Percentiles rank a stretch among this genome's conserved stretches.
Conservation (phyloP, 23 tunicate species). For the Trididemnum nubilum region DNA sequence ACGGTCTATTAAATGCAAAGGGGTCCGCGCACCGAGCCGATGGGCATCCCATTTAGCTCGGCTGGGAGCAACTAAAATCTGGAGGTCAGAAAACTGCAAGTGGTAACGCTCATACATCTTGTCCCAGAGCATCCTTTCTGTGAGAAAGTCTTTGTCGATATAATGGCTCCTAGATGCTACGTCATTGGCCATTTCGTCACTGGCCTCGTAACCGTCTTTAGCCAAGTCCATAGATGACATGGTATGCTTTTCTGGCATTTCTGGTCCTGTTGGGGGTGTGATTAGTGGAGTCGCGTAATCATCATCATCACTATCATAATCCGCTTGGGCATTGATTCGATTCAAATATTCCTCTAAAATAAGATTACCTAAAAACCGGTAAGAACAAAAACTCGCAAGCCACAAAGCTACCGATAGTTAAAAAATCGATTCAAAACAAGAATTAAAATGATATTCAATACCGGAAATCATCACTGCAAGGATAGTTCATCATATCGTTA, state of each 20-base stretch:
- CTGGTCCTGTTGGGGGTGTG: constrained; percentile 64
- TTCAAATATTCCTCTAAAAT: background rate
- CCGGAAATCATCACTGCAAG: too few species aligned
- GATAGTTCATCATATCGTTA: too few species aligned
- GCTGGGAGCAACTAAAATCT: constrained; percentile 64
- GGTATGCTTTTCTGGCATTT: background rate
- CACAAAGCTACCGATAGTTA: too few species aligned
- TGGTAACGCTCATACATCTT: constrained; percentile 93
- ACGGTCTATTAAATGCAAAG: constrained; percentile 62
- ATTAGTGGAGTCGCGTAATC: constrained; percentile 72
- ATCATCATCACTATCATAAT: constrained; percentile 47
- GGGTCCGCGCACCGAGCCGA: constrained; percentile 40
- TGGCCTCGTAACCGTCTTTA: background rate
- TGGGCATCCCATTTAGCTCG: constrained; percentile 33
- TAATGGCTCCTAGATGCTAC: background rate
- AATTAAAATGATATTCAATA: too few species aligned
- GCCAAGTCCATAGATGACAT: background rate
- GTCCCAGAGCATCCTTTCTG: constrained; percentile 65
- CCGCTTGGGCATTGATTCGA: background rate
- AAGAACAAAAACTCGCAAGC: too few species aligned
- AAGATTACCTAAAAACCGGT: background rate
- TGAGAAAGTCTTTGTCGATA: constrained; percentile 35
- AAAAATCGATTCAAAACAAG: too few species aligned
- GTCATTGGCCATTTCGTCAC: background rate
- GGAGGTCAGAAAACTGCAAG: constrained; percentile 70